Evolutionary conservation across 2,888 invertebrate genomes (phyloP), one percentile per base, ranked within the genome.

Genomic region (Epinotia brunnichana): DNA sequence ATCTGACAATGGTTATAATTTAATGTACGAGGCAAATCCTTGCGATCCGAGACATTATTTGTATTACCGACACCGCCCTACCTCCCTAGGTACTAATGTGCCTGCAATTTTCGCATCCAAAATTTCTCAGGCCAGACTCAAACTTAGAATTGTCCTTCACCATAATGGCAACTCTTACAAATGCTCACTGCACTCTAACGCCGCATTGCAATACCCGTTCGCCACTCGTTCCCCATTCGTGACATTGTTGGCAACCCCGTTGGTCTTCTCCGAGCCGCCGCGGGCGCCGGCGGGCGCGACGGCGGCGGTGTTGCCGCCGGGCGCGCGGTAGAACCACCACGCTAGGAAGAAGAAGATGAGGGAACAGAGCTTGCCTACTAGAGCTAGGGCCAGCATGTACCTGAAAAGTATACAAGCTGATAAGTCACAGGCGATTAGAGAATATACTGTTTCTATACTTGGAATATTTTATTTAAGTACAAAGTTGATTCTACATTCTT

Each of bases 321-420:
- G 96, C 21, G 96, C 95, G 67, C 95, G 94, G 88, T 97, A 96
- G 83, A 95, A 95, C 94, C 96, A 95, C 95, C 96, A 96, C 66
- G 97, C 96, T 53, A 95, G 89, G 87, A 96, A 94, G 90, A 96
- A 96, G 90, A 96, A 96, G 0, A 96, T 81, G 0, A 95, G 87
- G 0, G 97, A 96, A 67, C 95, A 94, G 4, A 95, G 89, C 87
- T 97, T 97, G 15, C 96, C 96, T 41, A 95, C 93, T 70, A 97
- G 86, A 0, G 96, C 96, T 67, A 97, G 87, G 0, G 95, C 95
- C 80, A 97, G 90, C 95, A 97, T 96, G 82, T 95, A 96, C 80
- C 96, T 96, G 90, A 3, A 88, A 89, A 7, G 54, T 29, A 19
- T 0, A 54, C 1, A 35, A 9, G 35, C 0, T 35, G 35, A 35